These are phyloP conservation scores for Synanceia verrucosa DNA, from an alignment of 2,797 vertebrate species.

Conservation along the genomic window DNA sequence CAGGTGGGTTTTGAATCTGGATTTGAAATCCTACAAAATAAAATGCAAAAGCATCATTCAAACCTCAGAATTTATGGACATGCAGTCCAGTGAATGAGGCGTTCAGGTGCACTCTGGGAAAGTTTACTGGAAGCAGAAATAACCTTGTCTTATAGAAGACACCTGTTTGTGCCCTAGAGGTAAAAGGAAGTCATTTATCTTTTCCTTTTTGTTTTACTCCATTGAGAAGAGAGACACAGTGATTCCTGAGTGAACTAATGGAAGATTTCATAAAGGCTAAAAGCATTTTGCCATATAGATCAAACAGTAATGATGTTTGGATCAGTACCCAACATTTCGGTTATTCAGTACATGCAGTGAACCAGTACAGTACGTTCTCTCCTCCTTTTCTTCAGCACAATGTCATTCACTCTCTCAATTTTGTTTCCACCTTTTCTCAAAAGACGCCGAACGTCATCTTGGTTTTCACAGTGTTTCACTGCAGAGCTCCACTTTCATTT, in stretches of 20 bases:
- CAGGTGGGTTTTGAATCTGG: no score
- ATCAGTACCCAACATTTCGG: not conserved
- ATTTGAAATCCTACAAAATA: no score
- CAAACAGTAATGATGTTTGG: not conserved
- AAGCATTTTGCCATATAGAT: not conserved
- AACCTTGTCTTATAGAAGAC: not conserved
- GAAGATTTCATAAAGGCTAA: not conserved
- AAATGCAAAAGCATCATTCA: not conserved
- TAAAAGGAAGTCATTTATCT: not conserved
- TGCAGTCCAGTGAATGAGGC: not conserved
- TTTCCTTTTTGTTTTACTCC: not conserved
- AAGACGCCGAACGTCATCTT: not conserved
- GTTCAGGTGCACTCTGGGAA: not conserved
- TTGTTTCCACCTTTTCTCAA: not conserved
- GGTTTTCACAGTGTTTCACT: not conserved
- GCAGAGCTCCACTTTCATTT: constrained; percentile 20
- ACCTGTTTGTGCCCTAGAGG: not conserved
- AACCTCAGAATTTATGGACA: not conserved
- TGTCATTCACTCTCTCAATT: constrained; percentile 41
- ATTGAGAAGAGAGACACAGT: not conserved
- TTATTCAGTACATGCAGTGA: not conserved
- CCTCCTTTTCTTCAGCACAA: constrained; percentile 33
- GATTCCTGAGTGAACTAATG: not conserved
- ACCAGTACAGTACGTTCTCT: no score
- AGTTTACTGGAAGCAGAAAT: not conserved